These are phyloP conservation scores for Bruchidius siliquastri DNA, from an alignment of 2,888 invertebrate species.

Conservation along the genomic window DNA sequence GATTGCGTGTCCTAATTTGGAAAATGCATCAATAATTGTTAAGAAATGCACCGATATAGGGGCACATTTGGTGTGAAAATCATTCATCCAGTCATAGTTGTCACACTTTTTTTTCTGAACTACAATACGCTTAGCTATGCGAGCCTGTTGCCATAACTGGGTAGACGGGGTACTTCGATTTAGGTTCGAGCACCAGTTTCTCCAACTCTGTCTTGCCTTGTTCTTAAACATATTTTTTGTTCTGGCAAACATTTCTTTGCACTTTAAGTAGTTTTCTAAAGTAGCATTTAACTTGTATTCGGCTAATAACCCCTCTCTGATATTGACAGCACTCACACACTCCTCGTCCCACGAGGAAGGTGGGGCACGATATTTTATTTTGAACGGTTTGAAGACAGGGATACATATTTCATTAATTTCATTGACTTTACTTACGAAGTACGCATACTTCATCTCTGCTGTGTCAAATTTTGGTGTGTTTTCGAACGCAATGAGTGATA, in stretches of 20 bases:
- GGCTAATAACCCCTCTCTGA: not conserved
- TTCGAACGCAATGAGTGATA: too few species aligned
- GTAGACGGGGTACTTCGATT: not conserved
- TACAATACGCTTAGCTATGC: not conserved
- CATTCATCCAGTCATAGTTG: not conserved
- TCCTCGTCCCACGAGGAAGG: not conserved
- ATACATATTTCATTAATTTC: not conserved
- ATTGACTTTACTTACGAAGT: not conserved
- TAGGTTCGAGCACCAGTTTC: not conserved
- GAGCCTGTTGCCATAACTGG: not conserved
- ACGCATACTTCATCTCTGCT: not conserved
- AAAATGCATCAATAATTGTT: too few species aligned
- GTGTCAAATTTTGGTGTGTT: too few species aligned
- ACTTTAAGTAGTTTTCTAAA: not conserved
- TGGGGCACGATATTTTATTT: not conserved
- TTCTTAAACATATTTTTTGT: not conserved
- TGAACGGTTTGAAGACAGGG: not conserved
- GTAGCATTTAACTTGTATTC: not conserved
- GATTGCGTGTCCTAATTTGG: too few species aligned
- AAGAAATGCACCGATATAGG: not conserved
- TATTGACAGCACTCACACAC: not conserved
- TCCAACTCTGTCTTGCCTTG: not conserved
- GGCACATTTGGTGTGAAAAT: not conserved
- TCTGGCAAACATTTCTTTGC: not conserved
- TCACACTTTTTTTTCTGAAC: not conserved